These are phyloP conservation scores for Muscina levida DNA, from an alignment of 2,888 invertebrate species.

Conservation along the genomic window DNA sequence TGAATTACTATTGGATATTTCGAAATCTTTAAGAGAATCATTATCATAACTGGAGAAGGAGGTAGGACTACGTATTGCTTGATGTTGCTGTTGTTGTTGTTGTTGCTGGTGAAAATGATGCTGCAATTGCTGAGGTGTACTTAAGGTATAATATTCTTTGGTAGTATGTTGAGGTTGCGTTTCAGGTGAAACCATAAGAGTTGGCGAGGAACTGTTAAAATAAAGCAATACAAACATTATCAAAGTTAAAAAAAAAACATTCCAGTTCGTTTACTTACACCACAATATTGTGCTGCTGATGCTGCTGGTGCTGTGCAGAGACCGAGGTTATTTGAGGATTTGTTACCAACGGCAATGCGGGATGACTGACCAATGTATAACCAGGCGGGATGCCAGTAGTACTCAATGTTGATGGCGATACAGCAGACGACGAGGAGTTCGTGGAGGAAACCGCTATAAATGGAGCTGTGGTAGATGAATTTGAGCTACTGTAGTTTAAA, in stretches of 20 bases:
- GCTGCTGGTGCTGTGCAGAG: conserved; percentile 46
- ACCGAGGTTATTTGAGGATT: conserved; percentile 22
- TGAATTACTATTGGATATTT: conserved; percentile 70
- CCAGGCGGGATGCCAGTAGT: conserved; percentile 57
- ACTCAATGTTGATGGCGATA: conserved; percentile 51
- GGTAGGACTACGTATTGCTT: conserved; percentile 76
- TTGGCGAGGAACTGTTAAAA: conserved; percentile 68
- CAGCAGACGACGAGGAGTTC: conserved; percentile 59
- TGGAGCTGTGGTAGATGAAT: conserved; percentile 69
- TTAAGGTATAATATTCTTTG: conserved; percentile 68
- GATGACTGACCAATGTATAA: conserved; percentile 60
- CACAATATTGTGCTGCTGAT: conserved; percentile 64
- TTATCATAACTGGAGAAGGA: conserved; percentile 80
- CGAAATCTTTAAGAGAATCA: conserved; percentile 80
- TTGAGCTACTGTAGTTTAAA: conserved; percentile 59
- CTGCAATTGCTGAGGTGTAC: conserved; percentile 65
- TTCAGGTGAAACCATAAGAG: conserved; percentile 72
- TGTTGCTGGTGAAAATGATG: conserved; percentile 60
- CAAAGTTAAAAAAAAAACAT: background rate
- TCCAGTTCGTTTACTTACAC: conserved; percentile 65
- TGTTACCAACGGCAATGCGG: conserved; percentile 52
- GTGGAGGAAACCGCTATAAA: conserved; percentile 69
- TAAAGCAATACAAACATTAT: too few species aligned
- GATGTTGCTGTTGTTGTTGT: conserved; percentile 60
- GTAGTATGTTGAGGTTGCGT: conserved; percentile 69